A percentile compares a stretch with the other conserved stretches of the same genome.
Conservation (phyloP, 2,888 invertebrate genomes). For the Drymonia ruficornis region DNA sequence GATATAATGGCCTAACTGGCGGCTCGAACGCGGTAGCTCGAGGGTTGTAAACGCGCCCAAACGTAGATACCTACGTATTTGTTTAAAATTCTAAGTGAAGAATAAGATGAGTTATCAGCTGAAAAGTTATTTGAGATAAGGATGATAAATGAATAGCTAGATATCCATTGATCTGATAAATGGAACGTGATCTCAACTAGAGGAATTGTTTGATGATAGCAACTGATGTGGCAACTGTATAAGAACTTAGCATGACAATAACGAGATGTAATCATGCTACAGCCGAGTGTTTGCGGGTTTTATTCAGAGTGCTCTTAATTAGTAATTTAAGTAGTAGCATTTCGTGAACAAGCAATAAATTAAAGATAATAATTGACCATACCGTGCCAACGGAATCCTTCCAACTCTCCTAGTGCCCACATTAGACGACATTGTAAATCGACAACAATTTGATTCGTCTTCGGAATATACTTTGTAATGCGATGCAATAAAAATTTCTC, state of each 20-base stretch:
- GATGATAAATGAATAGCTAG: not conserved
- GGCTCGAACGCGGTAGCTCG: too few species aligned
- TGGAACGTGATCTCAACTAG: conserved; percentile 5
- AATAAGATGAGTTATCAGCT: not conserved
- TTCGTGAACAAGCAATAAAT: not conserved
- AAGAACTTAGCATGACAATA: too few species aligned
- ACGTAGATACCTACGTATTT: too few species aligned
- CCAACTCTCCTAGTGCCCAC: conserved; percentile 85
- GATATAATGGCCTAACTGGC: too few species aligned
- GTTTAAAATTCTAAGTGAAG: not conserved
- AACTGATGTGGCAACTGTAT: too few species aligned
- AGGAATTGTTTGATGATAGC: conserved; percentile 9
- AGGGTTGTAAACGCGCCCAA: too few species aligned
- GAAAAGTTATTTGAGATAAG: not conserved
- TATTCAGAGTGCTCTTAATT: not conserved
- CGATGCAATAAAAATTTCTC: conserved; percentile 83
- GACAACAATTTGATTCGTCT: conserved; percentile 85
- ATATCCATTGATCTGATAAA: conserved; percentile 9
- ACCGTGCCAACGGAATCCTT: conserved; percentile 86
- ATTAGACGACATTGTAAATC: conserved; percentile 87
- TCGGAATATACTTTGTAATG: conserved; percentile 82
- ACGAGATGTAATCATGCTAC: not conserved
- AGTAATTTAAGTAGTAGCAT: not conserved
- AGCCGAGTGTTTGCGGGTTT: not conserved
- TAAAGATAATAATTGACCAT: conserved; percentile 35